These are phyloP conservation scores for Acleris literana DNA, from an alignment of 2,888 invertebrate genomes.

Conservation along the genomic window DNA sequence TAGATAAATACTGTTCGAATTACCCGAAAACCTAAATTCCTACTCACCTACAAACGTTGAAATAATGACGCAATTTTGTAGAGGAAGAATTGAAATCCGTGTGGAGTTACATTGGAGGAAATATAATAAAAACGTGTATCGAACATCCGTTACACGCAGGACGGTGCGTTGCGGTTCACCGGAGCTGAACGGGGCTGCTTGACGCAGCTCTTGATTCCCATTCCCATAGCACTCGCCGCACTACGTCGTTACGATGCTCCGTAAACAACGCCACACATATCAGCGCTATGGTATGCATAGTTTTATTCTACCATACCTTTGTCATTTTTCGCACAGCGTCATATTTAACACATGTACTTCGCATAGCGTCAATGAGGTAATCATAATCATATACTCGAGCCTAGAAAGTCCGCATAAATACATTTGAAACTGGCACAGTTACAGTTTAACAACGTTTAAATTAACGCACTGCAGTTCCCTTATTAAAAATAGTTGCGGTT, in stretches of 20 bases:
- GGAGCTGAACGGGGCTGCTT: conserved; percentile 75
- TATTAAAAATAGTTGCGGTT: conserved; percentile 43
- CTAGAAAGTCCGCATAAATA: conserved; percentile 68
- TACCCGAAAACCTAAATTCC: conserved; percentile 54
- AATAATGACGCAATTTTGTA: conserved; percentile 28
- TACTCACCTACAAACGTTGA: conserved; percentile 29
- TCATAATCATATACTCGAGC: conserved; percentile 56
- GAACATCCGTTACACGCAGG: conserved; percentile 77
- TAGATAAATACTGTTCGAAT: conserved; percentile 49
- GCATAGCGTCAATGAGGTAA: conserved; percentile 62
- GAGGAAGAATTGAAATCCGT: conserved; percentile 9
- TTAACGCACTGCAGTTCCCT: conserved; percentile 44
- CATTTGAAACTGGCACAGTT: conserved; percentile 43
- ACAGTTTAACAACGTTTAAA: conserved; percentile 40
- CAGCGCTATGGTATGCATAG: conserved; percentile 40
- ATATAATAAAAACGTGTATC: conserved; percentile 57
- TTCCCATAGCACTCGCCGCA: conserved; percentile 48
- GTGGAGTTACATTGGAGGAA: conserved; percentile 39
- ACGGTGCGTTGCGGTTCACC: conserved; percentile 74
- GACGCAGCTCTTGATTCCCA: conserved; percentile 51
- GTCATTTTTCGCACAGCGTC: conserved; percentile 56
- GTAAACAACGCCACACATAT: conserved; percentile 32
- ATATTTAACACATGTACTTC: conserved; percentile 57
- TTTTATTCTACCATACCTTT: conserved; percentile 37
- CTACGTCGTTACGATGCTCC: conserved; percentile 25